phyloP scores from a whole-genome alignment of 2,888 invertebrate genomes.

The Celastrina argiolus region DNA sequence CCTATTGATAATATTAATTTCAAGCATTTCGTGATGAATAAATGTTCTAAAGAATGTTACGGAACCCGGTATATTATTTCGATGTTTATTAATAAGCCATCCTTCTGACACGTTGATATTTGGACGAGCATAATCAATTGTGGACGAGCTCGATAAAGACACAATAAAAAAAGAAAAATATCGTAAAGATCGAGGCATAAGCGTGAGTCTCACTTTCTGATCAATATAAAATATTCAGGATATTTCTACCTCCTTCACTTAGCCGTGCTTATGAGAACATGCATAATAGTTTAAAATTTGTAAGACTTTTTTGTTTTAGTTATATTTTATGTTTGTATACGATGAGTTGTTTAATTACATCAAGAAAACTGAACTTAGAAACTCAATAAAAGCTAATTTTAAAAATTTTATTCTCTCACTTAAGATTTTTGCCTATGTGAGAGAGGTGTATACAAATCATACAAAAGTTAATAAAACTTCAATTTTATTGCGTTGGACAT shows the following conservation, averaged over 20 bases:
- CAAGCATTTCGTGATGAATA: background rate
- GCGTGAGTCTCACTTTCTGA: slow-evolving; percentile 4
- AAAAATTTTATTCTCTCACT: background rate
- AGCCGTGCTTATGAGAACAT: background rate
- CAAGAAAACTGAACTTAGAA: too few relatives aligned
- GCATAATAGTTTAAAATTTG: background rate
- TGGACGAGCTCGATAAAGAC: slow-evolving; percentile 24
- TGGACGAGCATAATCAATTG: slow-evolving; percentile 37
- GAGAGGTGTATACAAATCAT: background rate
- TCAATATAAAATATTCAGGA: slow-evolving; percentile 12
- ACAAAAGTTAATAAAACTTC: background rate
- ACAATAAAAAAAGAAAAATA: slow-evolving; percentile 24
- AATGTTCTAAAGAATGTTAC: background rate
- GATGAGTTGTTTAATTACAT: too few relatives aligned
- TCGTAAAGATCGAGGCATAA: background rate
- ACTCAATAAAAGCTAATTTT: background rate
- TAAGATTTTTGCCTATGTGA: too few relatives aligned
- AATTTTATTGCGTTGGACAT: background rate
- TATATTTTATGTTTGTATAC: background rate
- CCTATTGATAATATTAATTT: too few relatives aligned
- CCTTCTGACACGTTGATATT: slow-evolving; percentile 42
- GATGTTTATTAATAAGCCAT: slow-evolving; percentile 43
- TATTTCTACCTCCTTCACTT: slow-evolving; percentile 2
- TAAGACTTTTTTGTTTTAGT: background rate
- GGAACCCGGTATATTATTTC: slow-evolving; percentile 5